Base-by-base conservation (phyloP, 37 sponge, comb jelly and placozoan species). In the Amphimedon queenslandica region DNA sequence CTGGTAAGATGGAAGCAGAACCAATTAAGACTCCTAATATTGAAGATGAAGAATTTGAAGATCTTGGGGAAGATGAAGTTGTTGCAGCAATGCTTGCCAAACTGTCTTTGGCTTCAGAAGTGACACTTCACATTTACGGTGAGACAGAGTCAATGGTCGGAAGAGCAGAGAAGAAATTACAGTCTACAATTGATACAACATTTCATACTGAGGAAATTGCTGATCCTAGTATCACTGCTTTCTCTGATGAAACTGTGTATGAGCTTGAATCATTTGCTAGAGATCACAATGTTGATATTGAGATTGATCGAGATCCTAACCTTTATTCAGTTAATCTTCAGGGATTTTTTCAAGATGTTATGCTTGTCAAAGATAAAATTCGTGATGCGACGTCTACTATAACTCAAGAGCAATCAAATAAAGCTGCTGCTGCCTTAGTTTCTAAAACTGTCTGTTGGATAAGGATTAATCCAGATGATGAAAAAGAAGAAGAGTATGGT, bases 381-480 rank as follows among this genome's bases (percentile, higher is more conserved):
- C 61, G 27, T 25, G 61, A 60, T 11, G 27, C 21, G 28, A 11
- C 21, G 5, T 11, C 21, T n/a, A n/a, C 27, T n/a, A 25, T 60
- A 6, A n/a, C 5, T 25, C 24, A 60, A 60, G 61, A 11, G 27
- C 8, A 60, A 25, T n/a, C 61, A 11, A 60, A 60, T 30, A 40
- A 53, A 77, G n/a, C 42, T 39, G 73, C 75, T 41, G 79, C 85
- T 42, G 69, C 73, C 40, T 32, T 42, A 18, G 18, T 85, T 42
- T 33, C 43, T 1, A 73, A 85, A 40, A 37, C 24, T 30, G 40
- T 85, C 5, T 29, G 73, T 29, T 85, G 85, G 85, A 66, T 58
- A 28, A 51, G 74, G 24, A 64, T 34, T 29, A 61, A 61, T 4
- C 66, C 79, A 30, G 56, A 70, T 71, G 67, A 32, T 8, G 61